Evolutionary conservation across 1,140 invertebrate species (phyloP), one percentile per base, ranked within the genome.

Genomic region (Drosophila pandora): DNA sequence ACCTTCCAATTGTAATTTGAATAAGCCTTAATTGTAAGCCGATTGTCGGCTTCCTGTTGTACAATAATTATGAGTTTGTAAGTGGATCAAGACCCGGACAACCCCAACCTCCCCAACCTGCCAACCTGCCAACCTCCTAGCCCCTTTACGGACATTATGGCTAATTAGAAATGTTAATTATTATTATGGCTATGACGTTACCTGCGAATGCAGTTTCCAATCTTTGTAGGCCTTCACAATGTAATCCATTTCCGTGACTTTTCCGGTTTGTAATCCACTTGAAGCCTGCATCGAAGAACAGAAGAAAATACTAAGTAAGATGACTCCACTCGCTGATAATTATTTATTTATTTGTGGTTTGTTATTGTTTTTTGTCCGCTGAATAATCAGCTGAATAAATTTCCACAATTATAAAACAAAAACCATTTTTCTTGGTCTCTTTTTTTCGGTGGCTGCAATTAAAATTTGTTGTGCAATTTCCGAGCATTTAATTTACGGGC

Each of bases 191-290:
- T 22, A 4, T 32, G 50, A 61, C 81, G 83, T 70, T 70, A 91
- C 90, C 76, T 91, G 90, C 61, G 90, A 91, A 47, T 91, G 90
- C 74, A 91, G 68, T 57, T 91, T 91, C 90, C 90, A 91, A 73
- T 91, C 90, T 71, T 91, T 91, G 70, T 91, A 91, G 30, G 85
- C 90, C 64, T 91, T 91, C 54, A 91, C 89, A 67, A 91, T 79
- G 53, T 91, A 91, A 91, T 91, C 90, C 90, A 91, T 90, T 85
- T 80, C 80, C 78, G 61, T 49, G 63, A 12, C 12, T 48, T 56
- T 48, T 47, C 12, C 54, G 52, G 25, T 39, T 41, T 47, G 39
- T 17, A 3, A 48, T 28, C 10, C 10, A 48, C 59, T 49, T 53
- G 74, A 54, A 34, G 58, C 70, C 69, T 82, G 69, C 49, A 56